Percentiles rank a stretch among this genome's conserved stretches.
Evolutionary conservation across 2,888 invertebrate genomes (phyloP).

Genomic region (Rhodophaea formosa): DNA sequence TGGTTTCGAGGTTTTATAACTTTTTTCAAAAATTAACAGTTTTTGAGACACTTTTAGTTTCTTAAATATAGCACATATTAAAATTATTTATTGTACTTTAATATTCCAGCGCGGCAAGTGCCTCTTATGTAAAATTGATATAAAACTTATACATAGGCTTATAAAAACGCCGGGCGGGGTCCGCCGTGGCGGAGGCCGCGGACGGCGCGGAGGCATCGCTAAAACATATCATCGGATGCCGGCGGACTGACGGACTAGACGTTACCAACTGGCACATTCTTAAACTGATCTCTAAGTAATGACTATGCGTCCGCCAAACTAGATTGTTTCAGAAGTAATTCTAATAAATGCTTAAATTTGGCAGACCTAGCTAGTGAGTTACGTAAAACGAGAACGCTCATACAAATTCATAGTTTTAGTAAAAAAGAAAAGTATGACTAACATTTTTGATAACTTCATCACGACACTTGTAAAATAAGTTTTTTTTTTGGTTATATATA

Average conservation of each 20-base stretch:
- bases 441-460: conserved; percentile 10
- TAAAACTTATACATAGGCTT: conserved; percentile 70
- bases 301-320: conserved; percentile 14
- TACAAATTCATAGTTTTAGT: conserved; percentile 10
- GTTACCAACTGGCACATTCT: not conserved
- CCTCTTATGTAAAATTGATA: conserved; percentile 72
- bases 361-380: conserved; percentile 1
- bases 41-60: conserved; percentile 74
- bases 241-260: not conserved
- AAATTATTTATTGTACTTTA: conserved; percentile 76
- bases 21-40: conserved; percentile 64
- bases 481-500: not conserved
- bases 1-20: conserved; percentile 52
- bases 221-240: not conserved
- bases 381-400: not conserved
- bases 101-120: conserved; percentile 63
- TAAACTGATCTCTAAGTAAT: not conserved
- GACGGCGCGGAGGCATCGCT: conserved; percentile 27
- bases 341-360: conserved; percentile 12
- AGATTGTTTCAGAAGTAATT: conserved; percentile 8
- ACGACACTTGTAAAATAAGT: conserved; percentile 1
- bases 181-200: conserved; percentile 29
- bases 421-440: conserved; percentile 11
- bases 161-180: conserved; percentile 56
- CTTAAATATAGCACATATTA: conserved; percentile 65